These are phyloP conservation scores for Netelia virgata DNA, from an alignment of 2,888 invertebrate genomes.

Conservation along the genomic window DNA sequence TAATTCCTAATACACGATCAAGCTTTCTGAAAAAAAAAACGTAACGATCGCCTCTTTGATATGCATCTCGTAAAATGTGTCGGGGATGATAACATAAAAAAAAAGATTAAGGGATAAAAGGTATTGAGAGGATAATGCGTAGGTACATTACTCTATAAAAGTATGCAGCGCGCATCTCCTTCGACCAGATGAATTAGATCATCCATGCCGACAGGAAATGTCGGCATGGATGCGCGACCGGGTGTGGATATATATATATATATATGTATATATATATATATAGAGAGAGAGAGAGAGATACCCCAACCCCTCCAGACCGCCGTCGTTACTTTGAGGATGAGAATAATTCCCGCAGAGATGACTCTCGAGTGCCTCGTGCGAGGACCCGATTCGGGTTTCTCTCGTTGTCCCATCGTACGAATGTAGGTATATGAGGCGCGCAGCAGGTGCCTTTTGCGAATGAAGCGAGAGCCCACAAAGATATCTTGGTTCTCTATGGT, in stretches of 20 bases:
- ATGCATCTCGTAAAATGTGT: not conserved
- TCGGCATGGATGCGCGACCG: not conserved
- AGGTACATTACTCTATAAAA: not conserved
- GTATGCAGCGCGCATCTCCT: not conserved
- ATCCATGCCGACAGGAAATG: not conserved
- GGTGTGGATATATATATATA: not conserved
- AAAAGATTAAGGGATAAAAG: not conserved
- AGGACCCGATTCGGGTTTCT: slow-evolving; percentile 4
- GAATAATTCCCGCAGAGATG: slow-evolving; percentile 9
- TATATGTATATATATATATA: not conserved
- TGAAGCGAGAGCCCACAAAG: slow-evolving; percentile 11
- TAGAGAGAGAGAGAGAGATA: not conserved
- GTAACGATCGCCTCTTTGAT: not conserved
- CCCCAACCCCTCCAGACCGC: no score
- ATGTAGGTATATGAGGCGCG: slow-evolving; percentile 26
- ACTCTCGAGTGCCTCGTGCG: not conserved
- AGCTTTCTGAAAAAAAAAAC: not conserved
- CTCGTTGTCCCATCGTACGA: not conserved
- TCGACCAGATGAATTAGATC: not conserved
- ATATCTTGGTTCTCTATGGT: slow-evolving; percentile 15
- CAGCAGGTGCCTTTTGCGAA: slow-evolving; percentile 55
- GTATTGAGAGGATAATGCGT: not conserved
- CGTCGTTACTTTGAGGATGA: not conserved
- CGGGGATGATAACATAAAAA: not conserved
- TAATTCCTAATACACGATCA: not conserved